Conservation (phyloP, 2,888 invertebrate species). For the Sinhomidia bicolor region DNA sequence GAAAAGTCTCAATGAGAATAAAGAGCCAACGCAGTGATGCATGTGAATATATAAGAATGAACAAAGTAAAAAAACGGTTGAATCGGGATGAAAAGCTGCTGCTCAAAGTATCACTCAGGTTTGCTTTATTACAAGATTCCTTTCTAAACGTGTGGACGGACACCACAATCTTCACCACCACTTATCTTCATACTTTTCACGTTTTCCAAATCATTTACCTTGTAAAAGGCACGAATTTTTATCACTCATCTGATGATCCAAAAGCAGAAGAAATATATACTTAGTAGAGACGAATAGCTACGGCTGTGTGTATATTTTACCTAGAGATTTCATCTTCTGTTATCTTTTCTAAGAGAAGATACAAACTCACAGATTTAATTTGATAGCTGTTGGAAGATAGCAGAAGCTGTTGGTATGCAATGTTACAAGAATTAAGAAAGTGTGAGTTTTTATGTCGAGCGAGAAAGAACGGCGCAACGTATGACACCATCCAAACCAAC, state of each 20-base stretch:
- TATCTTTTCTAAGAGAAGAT: neutral
- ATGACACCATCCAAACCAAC: slow-evolving; percentile 47
- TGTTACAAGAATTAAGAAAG: neutral
- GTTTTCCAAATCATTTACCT: slow-evolving; percentile 68
- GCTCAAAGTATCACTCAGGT: neutral
- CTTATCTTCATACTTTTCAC: slow-evolving; percentile 43
- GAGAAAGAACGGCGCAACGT: neutral
- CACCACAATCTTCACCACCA: slow-evolving; percentile 16
- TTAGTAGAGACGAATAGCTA: neutral
- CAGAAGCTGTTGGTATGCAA: neutral
- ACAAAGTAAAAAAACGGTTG: neutral
- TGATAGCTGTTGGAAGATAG: neutral
- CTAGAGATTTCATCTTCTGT: neutral
- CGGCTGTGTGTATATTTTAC: neutral
- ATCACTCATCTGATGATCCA: slow-evolving; percentile 6
- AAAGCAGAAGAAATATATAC: neutral
- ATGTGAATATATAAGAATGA: slow-evolving; percentile 42
- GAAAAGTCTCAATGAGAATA: neutral
- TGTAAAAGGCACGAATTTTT: slow-evolving; percentile 61
- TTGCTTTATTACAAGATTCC: slow-evolving; percentile 27
- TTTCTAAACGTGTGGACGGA: neutral
- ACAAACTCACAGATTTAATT: neutral
- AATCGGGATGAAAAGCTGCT: slow-evolving; percentile 42
- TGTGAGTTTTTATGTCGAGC: neutral
- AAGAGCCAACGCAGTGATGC: slow-evolving; percentile 30